Evolutionary conservation across 2,797 vertebrate genomes (phyloP).

Genomic region (Pseudopleuronectes americanus): DNA sequence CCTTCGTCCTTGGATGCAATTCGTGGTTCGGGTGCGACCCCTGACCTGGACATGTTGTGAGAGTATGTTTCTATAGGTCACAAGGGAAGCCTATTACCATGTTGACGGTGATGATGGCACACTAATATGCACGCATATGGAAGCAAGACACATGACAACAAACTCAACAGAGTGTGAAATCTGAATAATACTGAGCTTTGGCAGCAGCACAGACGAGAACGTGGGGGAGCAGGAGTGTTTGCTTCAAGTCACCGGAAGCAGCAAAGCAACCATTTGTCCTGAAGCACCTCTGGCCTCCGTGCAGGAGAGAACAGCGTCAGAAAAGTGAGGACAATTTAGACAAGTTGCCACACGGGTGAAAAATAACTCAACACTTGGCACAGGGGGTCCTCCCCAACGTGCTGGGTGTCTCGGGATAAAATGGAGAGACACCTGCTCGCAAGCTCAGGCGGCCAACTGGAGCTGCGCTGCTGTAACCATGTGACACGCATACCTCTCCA

Average conservation of each 20-base stretch:
- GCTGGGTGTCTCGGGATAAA: too few relatives aligned
- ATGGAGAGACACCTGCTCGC: too few relatives aligned
- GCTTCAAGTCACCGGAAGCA: conserved; percentile 21
- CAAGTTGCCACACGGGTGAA: background rate
- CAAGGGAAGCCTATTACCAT: conserved; percentile 38
- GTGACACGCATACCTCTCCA: too few relatives aligned
- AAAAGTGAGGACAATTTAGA: background rate
- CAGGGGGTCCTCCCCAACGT: too few relatives aligned
- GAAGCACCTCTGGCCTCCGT: background rate
- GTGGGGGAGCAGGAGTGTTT: conserved; percentile 18
- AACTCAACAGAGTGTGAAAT: conserved; percentile 57
- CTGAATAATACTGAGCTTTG: conserved; percentile 21
- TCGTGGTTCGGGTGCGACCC: conserved; percentile 19
- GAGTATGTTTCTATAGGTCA: conserved; percentile 35
- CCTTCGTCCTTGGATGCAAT: conserved; percentile 48
- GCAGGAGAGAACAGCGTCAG: background rate
- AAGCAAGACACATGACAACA: conserved; percentile 16
- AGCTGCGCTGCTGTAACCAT: too few relatives aligned
- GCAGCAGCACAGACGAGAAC: conserved; percentile 18
- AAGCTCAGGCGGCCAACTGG: too few relatives aligned
- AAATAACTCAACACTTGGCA: too few relatives aligned
- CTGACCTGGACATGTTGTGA: conserved; percentile 42
- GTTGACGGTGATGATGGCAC: conserved; percentile 19
- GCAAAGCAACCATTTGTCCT: conserved; percentile 1
- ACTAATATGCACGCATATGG: conserved; percentile 10